Evolutionary conservation across 2,113 vertebrate species (phyloP).

Genomic region (Megatriorchis doriae): DNA sequence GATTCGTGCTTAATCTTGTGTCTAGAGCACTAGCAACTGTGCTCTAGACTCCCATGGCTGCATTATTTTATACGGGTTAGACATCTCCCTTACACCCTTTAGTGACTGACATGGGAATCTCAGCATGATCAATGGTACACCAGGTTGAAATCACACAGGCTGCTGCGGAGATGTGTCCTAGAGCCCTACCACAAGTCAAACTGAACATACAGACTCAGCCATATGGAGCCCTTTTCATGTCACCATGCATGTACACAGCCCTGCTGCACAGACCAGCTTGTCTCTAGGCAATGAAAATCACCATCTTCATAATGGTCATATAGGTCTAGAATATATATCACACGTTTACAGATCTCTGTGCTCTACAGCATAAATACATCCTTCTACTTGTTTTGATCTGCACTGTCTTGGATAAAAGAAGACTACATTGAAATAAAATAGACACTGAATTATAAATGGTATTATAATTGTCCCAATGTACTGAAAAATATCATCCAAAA

Average conservation of each 20-base stretch:
- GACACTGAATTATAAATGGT: background rate
- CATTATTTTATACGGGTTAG: background rate
- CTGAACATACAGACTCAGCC: background rate
- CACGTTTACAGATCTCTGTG: background rate
- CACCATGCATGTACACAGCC: background rate
- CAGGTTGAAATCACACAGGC: background rate
- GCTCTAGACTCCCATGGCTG: background rate
- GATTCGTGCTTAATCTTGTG: background rate
- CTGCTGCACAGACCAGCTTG: background rate
- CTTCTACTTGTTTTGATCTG: background rate
- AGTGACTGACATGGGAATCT: background rate
- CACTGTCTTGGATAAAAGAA: background rate
- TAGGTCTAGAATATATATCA: background rate
- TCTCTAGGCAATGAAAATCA: background rate
- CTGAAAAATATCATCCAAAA: background rate
- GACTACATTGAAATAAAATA: background rate
- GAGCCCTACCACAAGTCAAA: background rate
- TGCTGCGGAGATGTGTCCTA: background rate
- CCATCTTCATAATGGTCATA: background rate
- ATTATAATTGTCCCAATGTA: background rate
- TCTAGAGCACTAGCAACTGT: background rate
- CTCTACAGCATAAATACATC: background rate
- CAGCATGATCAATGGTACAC: background rate
- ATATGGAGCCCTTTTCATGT: background rate
- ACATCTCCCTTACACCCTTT: background rate